Percentiles rank a stretch among this genome's conserved stretches.
phyloP scores from a whole-genome alignment of 2,797 vertebrate species.

The Brachyalestes nurse region DNA sequence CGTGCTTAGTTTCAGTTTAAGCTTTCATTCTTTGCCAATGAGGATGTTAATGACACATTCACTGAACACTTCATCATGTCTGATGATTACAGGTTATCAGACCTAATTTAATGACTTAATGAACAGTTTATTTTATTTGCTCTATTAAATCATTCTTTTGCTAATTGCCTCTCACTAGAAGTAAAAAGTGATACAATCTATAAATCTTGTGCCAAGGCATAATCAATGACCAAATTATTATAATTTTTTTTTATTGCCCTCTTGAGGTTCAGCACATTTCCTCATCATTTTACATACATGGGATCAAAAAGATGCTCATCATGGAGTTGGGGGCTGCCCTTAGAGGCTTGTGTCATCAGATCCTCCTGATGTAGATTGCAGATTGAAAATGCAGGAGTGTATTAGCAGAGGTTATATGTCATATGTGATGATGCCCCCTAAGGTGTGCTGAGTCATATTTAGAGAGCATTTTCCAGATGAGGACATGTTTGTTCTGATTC shows the following conservation, averaged over 20 bases:
- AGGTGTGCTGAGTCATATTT: background rate
- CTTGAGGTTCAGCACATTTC: no score
- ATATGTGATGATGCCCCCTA: slow-evolving; percentile 10
- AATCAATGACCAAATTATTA: background rate
- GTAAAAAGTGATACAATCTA: background rate
- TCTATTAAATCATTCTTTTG: background rate
- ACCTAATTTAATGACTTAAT: background rate
- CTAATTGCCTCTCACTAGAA: background rate
- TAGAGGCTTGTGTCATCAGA: background rate
- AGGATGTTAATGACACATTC: no score
- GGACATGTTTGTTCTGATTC: slow-evolving; percentile 9
- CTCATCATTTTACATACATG: background rate
- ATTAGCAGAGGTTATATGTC: background rate
- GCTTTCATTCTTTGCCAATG: background rate
- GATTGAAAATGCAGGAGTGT: background rate
- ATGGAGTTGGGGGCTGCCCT: background rate
- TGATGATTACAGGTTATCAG: background rate
- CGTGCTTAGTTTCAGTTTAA: background rate
- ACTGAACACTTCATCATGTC: background rate
- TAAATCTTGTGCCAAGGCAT: background rate
- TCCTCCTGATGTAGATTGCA: background rate
- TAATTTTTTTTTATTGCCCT: background rate
- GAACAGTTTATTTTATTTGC: background rate
- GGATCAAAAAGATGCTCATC: background rate
- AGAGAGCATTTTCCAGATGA: slow-evolving; percentile 11